Conservation (phyloP, 2,113 vertebrate species). For the Toxostoma redivivum region DNA sequence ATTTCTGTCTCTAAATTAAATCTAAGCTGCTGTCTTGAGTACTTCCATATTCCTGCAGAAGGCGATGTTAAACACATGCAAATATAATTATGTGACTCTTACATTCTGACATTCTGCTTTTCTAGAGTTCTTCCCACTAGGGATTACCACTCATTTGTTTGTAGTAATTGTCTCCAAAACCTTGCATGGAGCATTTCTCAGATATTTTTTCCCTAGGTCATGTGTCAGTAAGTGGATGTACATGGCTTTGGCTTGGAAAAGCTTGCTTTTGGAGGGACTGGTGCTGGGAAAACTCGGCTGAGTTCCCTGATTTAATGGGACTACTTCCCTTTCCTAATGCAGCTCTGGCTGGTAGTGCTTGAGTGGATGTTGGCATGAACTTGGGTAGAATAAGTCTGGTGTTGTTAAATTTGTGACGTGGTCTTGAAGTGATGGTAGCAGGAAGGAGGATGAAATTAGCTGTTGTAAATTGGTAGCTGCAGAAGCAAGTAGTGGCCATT, state of each 20-base stretch:
- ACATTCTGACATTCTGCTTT: background rate
- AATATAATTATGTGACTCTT: background rate
- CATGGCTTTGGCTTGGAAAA: background rate
- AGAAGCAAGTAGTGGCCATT: background rate
- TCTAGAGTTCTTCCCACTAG: background rate
- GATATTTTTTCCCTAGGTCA: background rate
- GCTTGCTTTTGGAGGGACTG: background rate
- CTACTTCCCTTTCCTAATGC: background rate
- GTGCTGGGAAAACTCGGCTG: background rate
- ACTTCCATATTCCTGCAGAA: background rate
- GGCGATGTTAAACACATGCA: background rate
- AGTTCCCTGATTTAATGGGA: background rate
- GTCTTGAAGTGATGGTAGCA: background rate
- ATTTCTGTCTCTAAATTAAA: conserved; percentile 41
- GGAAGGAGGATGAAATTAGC: background rate
- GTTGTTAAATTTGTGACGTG: rapidly evolving
- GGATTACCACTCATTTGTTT: background rate
- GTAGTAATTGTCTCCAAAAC: background rate
- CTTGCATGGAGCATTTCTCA: background rate
- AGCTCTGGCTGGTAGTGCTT: background rate
- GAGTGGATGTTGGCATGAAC: background rate
- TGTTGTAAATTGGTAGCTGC: background rate
- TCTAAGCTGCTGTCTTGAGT: background rate
- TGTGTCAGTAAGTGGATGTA: background rate
- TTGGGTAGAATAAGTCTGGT: background rate